Base-by-base conservation (phyloP, 2,113 vertebrate genomes). In the Mesitornis unicolor region DNA sequence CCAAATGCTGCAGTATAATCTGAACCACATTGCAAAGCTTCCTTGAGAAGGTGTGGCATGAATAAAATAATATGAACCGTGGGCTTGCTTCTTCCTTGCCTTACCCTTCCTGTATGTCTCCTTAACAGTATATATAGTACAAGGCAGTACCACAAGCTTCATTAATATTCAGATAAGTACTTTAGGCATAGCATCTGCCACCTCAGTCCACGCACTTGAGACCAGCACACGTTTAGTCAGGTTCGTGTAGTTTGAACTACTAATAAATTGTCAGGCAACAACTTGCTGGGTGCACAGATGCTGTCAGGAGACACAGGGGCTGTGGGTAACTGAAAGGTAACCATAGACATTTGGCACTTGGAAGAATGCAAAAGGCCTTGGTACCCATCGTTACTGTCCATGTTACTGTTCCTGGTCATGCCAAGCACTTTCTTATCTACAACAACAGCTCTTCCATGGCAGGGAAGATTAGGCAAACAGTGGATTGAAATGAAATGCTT, bases 381-480 rank as follows among this genome's bases (percentile, higher is more conserved):
- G n/a, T 71, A 71, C 73, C 54, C 5, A 7, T 7, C 16, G 69
- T 69, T 95, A 45, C 67, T 76, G 61, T 67, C 91, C 21, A 5
- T 24, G 36, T 51, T 89, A 40, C 16, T 40, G 28, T 56, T 38
- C 31, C 18, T 61, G 17, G 75, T 95, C 79, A 56, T 84, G 89
- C 87, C 91, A 89, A 73, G 31, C 13, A 16, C 21, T 71, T 89
- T 65, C 87, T 91, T 91, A 94, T 87, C 91, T 93, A 21, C n/a
- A 76, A 33, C 6, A 82, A 36, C 61, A 91, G 84, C 57, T 91
- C 70, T 84, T 40, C 63, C 61, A 20, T n/a, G 84, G 78, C 40
- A 79, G 48, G 65, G 80, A 29, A 89, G 61, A 83, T 87, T 61
- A 89, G 73, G 56, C 26, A 63, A 89, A 67, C 25, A n/a, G 60